A percentile compares a stretch with the other conserved stretches of the same genome.
phyloP scores from a whole-genome alignment of 92 coral and sea anemone genomes.

The Bergia sp. region DNA sequence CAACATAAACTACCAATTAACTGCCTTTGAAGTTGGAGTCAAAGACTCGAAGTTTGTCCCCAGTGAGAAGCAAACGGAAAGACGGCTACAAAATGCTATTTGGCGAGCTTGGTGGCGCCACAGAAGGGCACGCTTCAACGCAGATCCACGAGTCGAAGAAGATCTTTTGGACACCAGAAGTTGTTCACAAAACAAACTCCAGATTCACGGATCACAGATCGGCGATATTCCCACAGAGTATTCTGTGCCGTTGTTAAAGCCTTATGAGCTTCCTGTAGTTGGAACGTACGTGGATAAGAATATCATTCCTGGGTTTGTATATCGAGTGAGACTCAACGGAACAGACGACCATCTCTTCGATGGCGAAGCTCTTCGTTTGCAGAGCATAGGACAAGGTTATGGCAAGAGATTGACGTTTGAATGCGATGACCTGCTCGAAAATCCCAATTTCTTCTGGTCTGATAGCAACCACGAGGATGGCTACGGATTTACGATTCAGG shows the following conservation, averaged over 20 bases:
- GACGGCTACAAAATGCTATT: conserved; percentile 82
- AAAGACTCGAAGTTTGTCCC: conserved; percentile 60
- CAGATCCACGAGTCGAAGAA: conserved; percentile 57
- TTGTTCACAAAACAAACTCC: conserved; percentile 42
- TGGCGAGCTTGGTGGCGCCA: conserved; percentile 95
- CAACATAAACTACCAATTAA: conserved; percentile 36
- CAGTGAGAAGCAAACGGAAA: conserved; percentile 62
- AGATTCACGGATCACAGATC: conserved; percentile 69
- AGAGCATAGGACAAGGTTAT: conserved; percentile 86
- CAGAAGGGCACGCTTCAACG: conserved; percentile 65
- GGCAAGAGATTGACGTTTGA: conserved; percentile 93
- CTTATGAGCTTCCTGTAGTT: conserved; percentile 88
- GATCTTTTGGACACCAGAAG: conserved; percentile 50
- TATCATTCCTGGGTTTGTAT: conserved; percentile 82
- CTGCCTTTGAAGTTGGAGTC: conserved; percentile 72
- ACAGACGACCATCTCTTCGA: conserved; percentile 76
- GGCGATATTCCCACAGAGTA: conserved; percentile 87
- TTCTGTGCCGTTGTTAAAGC: conserved; percentile 60
- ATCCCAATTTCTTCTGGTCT: conserved; percentile 95
- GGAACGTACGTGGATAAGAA: conserved; percentile 88
- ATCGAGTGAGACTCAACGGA: conserved; percentile 77
- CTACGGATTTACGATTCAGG: conserved; percentile 80
- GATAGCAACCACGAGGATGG: conserved; percentile 94
- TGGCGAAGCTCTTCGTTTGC: conserved; percentile 74
- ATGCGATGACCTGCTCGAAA: conserved; percentile 75